Percentiles rank a stretch among this genome's conserved stretches.
Conservation (phyloP, 2,888 invertebrate species). For the Lycophotia porphyrea region DNA sequence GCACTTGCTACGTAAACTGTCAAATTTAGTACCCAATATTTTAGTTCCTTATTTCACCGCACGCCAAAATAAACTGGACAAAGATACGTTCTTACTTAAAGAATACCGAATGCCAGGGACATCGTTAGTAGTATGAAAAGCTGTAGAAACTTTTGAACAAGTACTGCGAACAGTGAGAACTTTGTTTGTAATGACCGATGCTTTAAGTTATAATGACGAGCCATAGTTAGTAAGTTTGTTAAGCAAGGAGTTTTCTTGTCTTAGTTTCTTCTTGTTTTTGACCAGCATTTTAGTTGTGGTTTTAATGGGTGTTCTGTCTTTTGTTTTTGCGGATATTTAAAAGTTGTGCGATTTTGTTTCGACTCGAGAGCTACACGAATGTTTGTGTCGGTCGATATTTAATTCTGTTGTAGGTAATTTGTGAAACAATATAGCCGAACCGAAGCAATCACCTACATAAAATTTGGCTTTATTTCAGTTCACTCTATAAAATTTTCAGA, state of each 20-base stretch:
- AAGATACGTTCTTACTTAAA: neutral
- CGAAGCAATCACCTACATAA: too few species aligned
- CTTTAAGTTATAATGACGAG: slow-evolving; percentile 65
- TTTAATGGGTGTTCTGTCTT: neutral
- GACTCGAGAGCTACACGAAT: neutral
- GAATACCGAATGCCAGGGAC: slow-evolving; percentile 37
- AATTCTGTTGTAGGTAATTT: too few species aligned
- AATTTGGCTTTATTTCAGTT: neutral
- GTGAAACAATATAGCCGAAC: too few species aligned
- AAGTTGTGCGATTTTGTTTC: too few species aligned
- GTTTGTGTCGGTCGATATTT: too few species aligned
- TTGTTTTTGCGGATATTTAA: neutral
- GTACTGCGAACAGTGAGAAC: slow-evolving; percentile 40
- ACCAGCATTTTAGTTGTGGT: slow-evolving; percentile 16
- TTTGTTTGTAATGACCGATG: slow-evolving; percentile 61
- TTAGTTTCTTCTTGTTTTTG: slow-evolving; percentile 40
- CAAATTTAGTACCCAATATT: neutral
- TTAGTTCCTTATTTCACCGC: slow-evolving; percentile 5
- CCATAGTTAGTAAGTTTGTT: slow-evolving; percentile 51
- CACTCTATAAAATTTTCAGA: neutral
- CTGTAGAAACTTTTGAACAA: slow-evolving; percentile 55
- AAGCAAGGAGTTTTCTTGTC: slow-evolving; percentile 41
- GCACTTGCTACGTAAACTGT: neutral
- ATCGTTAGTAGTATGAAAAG: slow-evolving; percentile 54
- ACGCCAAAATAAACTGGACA: neutral